Base-by-base conservation (phyloP, 2,113 vertebrate genomes). In the Lophura nycthemera region DNA sequence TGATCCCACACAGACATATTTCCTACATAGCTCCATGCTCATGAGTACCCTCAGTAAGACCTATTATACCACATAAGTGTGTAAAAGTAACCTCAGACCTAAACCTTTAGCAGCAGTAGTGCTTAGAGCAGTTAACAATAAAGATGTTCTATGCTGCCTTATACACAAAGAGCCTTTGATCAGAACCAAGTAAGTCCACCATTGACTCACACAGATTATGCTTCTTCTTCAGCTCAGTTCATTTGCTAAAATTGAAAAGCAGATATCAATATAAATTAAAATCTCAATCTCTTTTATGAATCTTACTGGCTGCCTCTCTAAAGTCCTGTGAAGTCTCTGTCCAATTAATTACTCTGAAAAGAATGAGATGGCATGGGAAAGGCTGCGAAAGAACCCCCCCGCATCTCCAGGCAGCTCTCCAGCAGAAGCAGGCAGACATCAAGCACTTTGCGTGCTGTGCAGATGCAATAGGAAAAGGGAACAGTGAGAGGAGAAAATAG, bases 401-500 rank as follows among this genome's bases (percentile, higher is more conserved):
- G 15, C 52, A 59, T 52, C 88, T 92, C 86, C 85, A 96, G 95
- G 95, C 95, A 96, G 79, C 71, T 66, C 82, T 96, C 95, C 95
- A 96, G 86, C 70, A 93, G 86, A 90, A 90, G 54, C 79, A 75
- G 72, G 90, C 73, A 90, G 80, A 73, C 83, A 94, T 72, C 89
- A 83, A 80, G 83, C 78, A 92, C 56, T n/a, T 32, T 86, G 60
- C 73, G 64, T 89, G 87, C n/a, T 67, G 78, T 8, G 67, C 79
- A 89, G 78, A 92, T 85, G 81, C 90, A 36, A 92, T 76, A 71
- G 45, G 36, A 47, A 67, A 86, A 47, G 72, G 64, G 45, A 75
- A 81, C 32, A 19, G 30, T 1, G 16, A 1, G 43, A 64, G 61
- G 61, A 78, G 40, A 38, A 66, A 57, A 72, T 38, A 20, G 38